These are phyloP conservation scores for Cephonodes hylas DNA, from an alignment of 2,888 invertebrate species.

Conservation along the genomic window DNA sequence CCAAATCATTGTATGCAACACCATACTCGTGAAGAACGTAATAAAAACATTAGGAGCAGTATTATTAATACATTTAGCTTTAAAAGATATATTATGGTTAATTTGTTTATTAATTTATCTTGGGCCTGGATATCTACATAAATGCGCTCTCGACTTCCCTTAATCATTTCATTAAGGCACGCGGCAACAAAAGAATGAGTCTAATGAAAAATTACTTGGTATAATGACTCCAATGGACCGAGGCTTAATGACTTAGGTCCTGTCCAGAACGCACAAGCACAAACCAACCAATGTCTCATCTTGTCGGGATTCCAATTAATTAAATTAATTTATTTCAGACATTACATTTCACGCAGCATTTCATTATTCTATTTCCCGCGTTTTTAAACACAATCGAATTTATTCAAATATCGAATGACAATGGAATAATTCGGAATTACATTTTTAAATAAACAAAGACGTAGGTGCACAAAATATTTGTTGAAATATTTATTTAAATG, in stretches of 20 bases:
- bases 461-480: neutral
- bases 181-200: slow-evolving; percentile 53
- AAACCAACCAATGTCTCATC: slow-evolving; percentile 16
- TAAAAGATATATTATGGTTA: slow-evolving; percentile 3
- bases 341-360: neutral
- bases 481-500: neutral
- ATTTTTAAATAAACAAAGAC: neutral
- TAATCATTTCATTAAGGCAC: slow-evolving; percentile 68
- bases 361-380: too few species aligned
- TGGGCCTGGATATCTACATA: slow-evolving; percentile 4
- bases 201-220: slow-evolving; percentile 64
- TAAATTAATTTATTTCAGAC: neutral
- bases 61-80: neutral
- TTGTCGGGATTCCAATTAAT: neutral
- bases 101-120: slow-evolving; percentile 10
- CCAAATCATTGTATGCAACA: neutral
- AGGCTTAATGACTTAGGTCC: slow-evolving; percentile 59
- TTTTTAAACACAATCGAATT: neutral
- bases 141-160: slow-evolving; percentile 39
- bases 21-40: neutral
- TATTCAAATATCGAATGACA: neutral
- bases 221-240: slow-evolving; percentile 57
- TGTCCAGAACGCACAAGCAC: slow-evolving; percentile 34
- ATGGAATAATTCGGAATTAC: neutral
- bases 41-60: neutral